These are phyloP conservation scores for Eurytoma adleriae DNA, from an alignment of 2,888 invertebrate species.

Conservation along the genomic window DNA sequence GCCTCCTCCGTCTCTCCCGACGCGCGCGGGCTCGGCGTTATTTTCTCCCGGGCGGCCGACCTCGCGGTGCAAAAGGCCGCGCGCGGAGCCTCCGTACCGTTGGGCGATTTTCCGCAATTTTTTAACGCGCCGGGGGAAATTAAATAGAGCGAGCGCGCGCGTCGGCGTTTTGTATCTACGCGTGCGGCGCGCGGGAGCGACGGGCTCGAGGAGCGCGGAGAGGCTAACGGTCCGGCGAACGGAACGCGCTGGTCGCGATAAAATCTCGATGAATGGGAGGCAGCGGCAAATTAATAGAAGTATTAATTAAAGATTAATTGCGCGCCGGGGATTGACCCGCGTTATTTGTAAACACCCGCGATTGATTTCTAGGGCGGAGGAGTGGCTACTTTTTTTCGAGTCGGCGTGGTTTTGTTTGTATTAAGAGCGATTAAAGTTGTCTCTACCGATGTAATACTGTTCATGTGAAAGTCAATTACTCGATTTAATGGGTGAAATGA, in stretches of 20 bases:
- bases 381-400: not conserved
- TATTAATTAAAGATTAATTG: slow-evolving; percentile 52
- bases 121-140: slow-evolving; percentile 16
- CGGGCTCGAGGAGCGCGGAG: slow-evolving; percentile 18
- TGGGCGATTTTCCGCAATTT: not conserved
- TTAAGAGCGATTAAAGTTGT: too few species aligned
- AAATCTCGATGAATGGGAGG: slow-evolving; percentile 20
- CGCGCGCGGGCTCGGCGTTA: too few species aligned
- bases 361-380: not conserved
- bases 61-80: not conserved
- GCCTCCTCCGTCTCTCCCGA: too few species aligned
- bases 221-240: slow-evolving; percentile 41
- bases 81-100: not conserved
- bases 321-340: slow-evolving; percentile 5
- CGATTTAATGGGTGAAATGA: too few species aligned
- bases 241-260: slow-evolving; percentile 38
- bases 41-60: too few species aligned
- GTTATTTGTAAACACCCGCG: not conserved
- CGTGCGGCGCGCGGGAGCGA: not conserved
- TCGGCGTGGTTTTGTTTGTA: too few species aligned
- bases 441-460: too few species aligned
- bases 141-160: slow-evolving; percentile 45
- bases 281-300: slow-evolving; percentile 28
- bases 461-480: too few species aligned
- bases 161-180: not conserved